Evolutionary conservation across 2,113 vertebrate genomes (phyloP), one percentile per base, ranked within the genome.

Genomic region (Ranitomeya imitator): DNA sequence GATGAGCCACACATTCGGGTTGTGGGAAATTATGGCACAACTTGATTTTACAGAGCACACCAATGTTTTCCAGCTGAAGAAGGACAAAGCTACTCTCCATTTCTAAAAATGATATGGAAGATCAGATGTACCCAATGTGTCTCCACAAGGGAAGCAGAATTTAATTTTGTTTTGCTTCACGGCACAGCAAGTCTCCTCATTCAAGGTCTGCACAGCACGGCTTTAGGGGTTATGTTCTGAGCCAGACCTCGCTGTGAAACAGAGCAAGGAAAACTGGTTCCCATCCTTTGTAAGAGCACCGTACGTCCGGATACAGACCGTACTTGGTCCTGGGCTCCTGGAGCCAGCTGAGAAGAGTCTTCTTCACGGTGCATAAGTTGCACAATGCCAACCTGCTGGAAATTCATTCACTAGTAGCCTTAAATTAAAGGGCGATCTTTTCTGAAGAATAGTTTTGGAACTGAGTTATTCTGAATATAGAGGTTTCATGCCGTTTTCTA

Each of bases 151-250:
- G 55, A 85, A 85, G 45, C 31, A 37, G 69, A 74, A 85, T 85
- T 74, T 85, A 59, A 85, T 85, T 85, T 85, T 74, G 83, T 76
- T 76, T 85, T 74, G 67, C 83, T 85, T 76, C 83, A 84, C 63
- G 19, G 51, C 51, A 16, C 82, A 84, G 82, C 82, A 71, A 84
- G 45, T 23, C n/a, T 84, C 82, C 73, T 23, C 23, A 59, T 85
- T 59, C 67, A 85, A 12, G n/a, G 73, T 85, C 54, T 85, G 69
- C 80, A 83, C 16, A 83, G 78, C 73, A 21, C 31, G 45, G 81
- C 61, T 52, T 9, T 73, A 85, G 55, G 83, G 65, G 67, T 57
- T 55, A 23, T n/a, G 69, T 31, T 85, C 14, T 19, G 83, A 85
- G 83, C 83, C 83, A 74, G 51, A 45, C 21, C 26, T 74, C 15